Evolutionary conservation across 2,888 invertebrate species (phyloP).

Genomic region (Agrochola lota): DNA sequence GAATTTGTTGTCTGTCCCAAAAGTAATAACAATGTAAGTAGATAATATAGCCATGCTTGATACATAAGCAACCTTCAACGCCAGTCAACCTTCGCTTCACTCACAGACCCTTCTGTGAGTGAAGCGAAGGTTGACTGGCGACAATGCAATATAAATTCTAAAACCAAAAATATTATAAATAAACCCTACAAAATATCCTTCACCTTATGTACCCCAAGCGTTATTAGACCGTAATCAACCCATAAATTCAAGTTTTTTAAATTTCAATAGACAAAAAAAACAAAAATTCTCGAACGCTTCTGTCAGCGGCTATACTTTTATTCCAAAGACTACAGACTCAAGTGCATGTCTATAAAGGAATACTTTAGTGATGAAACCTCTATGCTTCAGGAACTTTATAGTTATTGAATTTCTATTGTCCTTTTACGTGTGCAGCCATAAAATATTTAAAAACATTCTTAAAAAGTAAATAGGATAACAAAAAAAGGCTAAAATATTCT

Average conservation of each 20-base stretch:
- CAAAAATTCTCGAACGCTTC: slow-evolving; percentile 18
- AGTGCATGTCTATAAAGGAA: slow-evolving; percentile 49
- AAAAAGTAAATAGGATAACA: slow-evolving; percentile 31
- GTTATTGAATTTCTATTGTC: slow-evolving; percentile 55
- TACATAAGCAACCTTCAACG: slow-evolving; percentile 2
- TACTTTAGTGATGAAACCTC: slow-evolving; percentile 41
- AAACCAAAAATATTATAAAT: background rate
- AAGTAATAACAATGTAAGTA: background rate
- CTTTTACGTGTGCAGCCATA: slow-evolving; percentile 40
- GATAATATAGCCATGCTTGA: background rate
- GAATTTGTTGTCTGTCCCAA: too few relatives aligned
- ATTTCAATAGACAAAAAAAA: background rate
- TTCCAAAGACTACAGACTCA: slow-evolving; percentile 43
- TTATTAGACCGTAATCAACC: slow-evolving; percentile 12
- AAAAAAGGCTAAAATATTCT: background rate
- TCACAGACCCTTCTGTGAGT: too few relatives aligned
- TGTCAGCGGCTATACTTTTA: slow-evolving; percentile 35
- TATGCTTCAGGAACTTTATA: slow-evolving; percentile 59
- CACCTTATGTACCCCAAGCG: too few relatives aligned
- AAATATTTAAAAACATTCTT: slow-evolving; percentile 56
- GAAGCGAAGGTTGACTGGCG: background rate
- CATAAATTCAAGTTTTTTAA: background rate
- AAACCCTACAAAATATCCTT: background rate
- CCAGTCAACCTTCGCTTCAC: too few relatives aligned
- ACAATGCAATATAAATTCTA: background rate